These are phyloP conservation scores for Leistus spinibarbis DNA, from an alignment of 2,888 invertebrate genomes.

Conservation along the genomic window DNA sequence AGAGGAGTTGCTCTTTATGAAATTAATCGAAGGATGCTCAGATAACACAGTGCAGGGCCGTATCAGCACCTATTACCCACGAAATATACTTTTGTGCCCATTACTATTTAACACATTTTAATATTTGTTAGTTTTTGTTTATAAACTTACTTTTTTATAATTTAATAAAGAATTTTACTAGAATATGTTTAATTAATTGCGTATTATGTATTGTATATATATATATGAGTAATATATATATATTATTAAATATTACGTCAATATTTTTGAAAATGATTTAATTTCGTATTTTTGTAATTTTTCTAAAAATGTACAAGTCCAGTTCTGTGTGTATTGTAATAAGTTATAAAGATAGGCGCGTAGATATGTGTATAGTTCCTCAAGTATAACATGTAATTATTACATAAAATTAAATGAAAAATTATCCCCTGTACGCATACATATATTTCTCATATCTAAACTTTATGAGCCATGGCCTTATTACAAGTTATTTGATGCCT, in stretches of 20 bases:
- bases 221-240: too few species aligned
- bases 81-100: too few species aligned
- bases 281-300: too few species aligned
- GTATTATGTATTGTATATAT: too few species aligned
- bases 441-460: background rate
- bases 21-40: background rate
- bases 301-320: background rate
- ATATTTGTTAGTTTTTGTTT: too few species aligned
- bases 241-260: too few species aligned
- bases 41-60: background rate
- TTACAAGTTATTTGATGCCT: background rate
- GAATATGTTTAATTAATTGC: too few species aligned
- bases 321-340: background rate
- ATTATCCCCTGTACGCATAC: too few species aligned
- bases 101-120: too few species aligned
- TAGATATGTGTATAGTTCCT: background rate
- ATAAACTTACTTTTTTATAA: too few species aligned
- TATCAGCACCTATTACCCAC: background rate
- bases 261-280: too few species aligned
- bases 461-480: background rate
- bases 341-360: background rate
- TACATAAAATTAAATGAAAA: constrained; percentile 9
- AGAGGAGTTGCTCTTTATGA: background rate
- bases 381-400: background rate
- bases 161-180: too few species aligned